Percentiles rank a stretch among this genome's conserved stretches.
Conservation (phyloP, 2,888 invertebrate species). For the Hofmannophila pseudospretella region DNA sequence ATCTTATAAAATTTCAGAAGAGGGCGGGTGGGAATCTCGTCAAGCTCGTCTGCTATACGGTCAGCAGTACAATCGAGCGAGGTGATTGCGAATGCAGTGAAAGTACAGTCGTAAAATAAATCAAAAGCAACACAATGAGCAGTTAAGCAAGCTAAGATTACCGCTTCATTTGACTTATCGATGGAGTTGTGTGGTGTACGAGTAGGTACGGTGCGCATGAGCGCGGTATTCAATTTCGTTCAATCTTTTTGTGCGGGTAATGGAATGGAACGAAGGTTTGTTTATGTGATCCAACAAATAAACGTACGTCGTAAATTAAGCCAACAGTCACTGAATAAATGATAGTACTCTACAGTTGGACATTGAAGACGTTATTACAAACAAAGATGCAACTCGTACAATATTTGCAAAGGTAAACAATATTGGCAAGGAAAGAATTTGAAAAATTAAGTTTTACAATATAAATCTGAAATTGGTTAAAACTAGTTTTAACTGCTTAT, state of each 20-base stretch:
- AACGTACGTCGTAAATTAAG: no score
- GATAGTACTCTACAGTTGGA: no score
- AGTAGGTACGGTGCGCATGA: slow-evolving; percentile 34
- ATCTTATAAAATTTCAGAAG: not conserved
- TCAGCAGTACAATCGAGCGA: slow-evolving; percentile 26
- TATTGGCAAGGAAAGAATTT: no score
- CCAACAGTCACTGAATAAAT: no score
- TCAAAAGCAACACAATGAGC: slow-evolving; percentile 60
- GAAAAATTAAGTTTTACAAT: no score
- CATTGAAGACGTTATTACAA: no score
- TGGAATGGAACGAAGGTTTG: not conserved
- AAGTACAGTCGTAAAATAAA: slow-evolving; percentile 63
- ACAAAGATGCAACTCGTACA: no score
- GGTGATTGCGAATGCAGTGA: slow-evolving; percentile 39
- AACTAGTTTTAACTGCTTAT: no score
- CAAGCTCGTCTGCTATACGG: slow-evolving; percentile 13
- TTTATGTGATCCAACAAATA: no score
- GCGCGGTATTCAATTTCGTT: slow-evolving; percentile 12
- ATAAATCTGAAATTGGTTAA: no score
- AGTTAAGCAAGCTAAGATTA: slow-evolving; percentile 50
- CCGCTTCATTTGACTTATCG: slow-evolving; percentile 59
- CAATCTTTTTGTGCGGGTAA: not conserved
- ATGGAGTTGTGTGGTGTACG: slow-evolving; percentile 28
- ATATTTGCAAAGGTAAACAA: no score
- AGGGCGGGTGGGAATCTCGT: slow-evolving; percentile 2